Base-by-base conservation (phyloP, 2,113 vertebrate genomes). In the Xenopus borealis region DNA sequence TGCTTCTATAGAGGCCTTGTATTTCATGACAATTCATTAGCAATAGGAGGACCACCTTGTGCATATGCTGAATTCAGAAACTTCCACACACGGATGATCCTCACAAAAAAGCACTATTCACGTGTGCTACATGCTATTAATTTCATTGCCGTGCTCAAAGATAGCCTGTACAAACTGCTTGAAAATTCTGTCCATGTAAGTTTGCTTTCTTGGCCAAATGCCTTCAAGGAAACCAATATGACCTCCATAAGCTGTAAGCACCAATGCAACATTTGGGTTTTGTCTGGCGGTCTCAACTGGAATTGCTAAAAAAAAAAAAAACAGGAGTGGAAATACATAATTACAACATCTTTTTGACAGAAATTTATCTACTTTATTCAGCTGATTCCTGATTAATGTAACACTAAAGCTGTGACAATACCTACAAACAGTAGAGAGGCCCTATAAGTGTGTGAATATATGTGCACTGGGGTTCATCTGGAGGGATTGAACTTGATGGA, bases 121-220 rank as follows among this genome's bases (percentile, higher is more conserved):
- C n/a, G 74, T 72, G 78, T 83, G 78, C 82, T 91, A 92, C 83
- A 85, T 85, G 82, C 71, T 82, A 13, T 82, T 81, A 78, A 99
- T 91, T 71, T 91, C 83, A 72, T 91, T 86, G 80, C 93, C 93
- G 12, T 99, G 88, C 81, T 99, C 97, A 66, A 99, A 91, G 79
- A 98, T 82, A 10, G 95, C 97, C 82, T 94, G 92, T 17, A 95
- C 88, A 76, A 97, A 99, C 88, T 99, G 97, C 85, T 94, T 95
- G 91, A 98, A 99, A 86, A 99, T 94, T 68, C 97, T 92, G 87
- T 99, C 97, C 97, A 99, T 99, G 85, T 98, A 99, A 66, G 96
- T 99, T 85, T 92, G 95, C 74, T 92, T 92, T 65, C 97, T 90
- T 20, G 97, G 97, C 96, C 96, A 98, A 78, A 98, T 82, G 65